Evolutionary conservation across 2,113 vertebrate species (phyloP).

Genomic region (Semicossyphus pulcher): DNA sequence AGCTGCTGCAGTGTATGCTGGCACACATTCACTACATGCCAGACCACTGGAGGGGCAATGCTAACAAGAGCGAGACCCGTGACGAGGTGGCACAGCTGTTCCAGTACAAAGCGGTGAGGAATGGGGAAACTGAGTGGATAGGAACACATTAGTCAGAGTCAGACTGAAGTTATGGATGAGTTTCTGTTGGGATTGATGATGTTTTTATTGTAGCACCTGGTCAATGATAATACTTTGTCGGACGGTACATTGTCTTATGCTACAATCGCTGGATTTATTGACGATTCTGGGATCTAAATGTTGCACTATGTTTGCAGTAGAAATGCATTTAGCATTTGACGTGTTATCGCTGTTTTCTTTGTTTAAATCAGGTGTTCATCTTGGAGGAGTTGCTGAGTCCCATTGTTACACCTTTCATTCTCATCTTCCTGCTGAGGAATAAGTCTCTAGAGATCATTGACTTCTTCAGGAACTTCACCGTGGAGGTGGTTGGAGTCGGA

Average conservation of each 20-base stretch:
- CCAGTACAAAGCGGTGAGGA: conserved; percentile 98
- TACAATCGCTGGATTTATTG: no score
- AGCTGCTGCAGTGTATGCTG: conserved; percentile 96
- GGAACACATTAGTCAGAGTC: conserved; percentile 17
- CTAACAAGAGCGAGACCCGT: conserved; percentile 96
- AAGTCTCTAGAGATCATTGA: conserved; percentile 98
- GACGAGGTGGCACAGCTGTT: conserved; percentile 99
- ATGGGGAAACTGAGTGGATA: neutral
- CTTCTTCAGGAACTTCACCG: conserved; percentile 98
- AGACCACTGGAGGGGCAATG: conserved; percentile 98
- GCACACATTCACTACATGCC: conserved; percentile 99
- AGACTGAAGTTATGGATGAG: conserved; percentile 1
- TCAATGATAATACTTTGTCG: neutral
- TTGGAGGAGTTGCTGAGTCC: conserved; percentile 97
- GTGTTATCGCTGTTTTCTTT: conserved; percentile 1
- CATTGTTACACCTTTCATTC: conserved; percentile 95
- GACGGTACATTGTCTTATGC: no score
- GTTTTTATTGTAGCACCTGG: neutral
- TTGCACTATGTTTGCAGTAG: neutral
- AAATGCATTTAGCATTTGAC: neutral
- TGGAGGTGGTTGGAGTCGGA: conserved; percentile 97
- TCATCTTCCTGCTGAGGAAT: conserved; percentile 93
- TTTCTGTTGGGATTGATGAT: neutral
- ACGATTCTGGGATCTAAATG: no score
- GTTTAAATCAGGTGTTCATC: conserved; percentile 90